Conservation (phyloP, 2,113 vertebrate genomes). For the Pseudois nayaur region DNA sequence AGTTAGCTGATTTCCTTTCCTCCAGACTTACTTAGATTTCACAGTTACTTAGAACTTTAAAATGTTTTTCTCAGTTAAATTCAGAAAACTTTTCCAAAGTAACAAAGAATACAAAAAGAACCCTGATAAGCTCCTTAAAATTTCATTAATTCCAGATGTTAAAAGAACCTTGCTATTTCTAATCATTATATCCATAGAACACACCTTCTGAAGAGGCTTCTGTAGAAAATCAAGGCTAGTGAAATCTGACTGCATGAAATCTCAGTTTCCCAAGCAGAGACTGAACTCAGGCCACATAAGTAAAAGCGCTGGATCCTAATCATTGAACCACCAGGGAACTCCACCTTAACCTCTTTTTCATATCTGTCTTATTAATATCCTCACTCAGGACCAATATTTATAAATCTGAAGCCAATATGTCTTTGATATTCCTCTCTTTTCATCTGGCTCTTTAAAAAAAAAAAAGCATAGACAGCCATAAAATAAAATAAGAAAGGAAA, state of each 20-base stretch:
- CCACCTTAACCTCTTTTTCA: not conserved
- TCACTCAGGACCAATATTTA: not conserved
- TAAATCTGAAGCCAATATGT: not conserved
- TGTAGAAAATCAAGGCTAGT: not conserved
- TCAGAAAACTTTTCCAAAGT: not conserved
- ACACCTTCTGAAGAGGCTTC: not conserved
- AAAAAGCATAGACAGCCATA: not conserved
- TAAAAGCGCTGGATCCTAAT: not conserved
- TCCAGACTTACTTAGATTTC: not conserved
- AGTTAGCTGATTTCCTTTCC: not conserved
- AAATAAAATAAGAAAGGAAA: not conserved
- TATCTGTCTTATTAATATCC: not conserved
- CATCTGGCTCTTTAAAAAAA: conserved; percentile 10
- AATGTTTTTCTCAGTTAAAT: not conserved
- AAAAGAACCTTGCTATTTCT: not conserved
- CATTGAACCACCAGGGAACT: not conserved
- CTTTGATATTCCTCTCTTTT: conserved; percentile 36
- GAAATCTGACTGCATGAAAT: not conserved
- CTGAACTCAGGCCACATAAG: not conserved
- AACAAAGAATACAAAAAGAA: not conserved
- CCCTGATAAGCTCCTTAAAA: not conserved
- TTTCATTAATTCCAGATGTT: not conserved
- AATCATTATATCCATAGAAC: not conserved
- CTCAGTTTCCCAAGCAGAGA: not conserved
- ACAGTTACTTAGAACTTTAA: not conserved